Evolutionary conservation across 2,113 vertebrate species (phyloP).

Genomic region (Hirundichthys speculiger): DNA sequence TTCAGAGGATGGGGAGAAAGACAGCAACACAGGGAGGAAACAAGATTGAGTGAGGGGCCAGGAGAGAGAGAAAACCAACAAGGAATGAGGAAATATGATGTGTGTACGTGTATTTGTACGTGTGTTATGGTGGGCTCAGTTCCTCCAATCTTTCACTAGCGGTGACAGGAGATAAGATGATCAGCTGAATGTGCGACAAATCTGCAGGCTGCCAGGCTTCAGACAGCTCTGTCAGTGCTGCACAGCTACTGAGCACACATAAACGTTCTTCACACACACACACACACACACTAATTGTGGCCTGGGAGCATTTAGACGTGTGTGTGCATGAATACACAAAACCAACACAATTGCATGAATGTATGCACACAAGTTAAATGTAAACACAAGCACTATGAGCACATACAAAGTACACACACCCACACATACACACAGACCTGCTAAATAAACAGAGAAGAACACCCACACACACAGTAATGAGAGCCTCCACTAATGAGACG

Average conservation of each 20-base stretch:
- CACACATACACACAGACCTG: constrained; percentile 25
- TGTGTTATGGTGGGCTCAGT: constrained; percentile 38
- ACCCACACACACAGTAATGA: constrained; percentile 29
- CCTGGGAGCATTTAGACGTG: constrained; percentile 1
- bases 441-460: constrained; percentile 28
- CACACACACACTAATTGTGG: constrained; percentile 24
- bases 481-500: constrained; percentile 31
- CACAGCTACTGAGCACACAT: constrained; percentile 36
- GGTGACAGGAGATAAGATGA: constrained; percentile 81
- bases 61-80: constrained; percentile 15
- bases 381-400: constrained; percentile 1
- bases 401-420: constrained; percentile 10
- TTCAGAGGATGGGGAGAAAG: constrained; percentile 33
- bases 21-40: constrained; percentile 32
- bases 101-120: constrained; percentile 1
- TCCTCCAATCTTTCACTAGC: constrained; percentile 71
- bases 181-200: constrained; percentile 75
- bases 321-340: constrained; percentile 15
- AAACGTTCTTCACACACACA: constrained; percentile 9
- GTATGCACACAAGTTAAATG: constrained; percentile 6
- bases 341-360: constrained; percentile 18
- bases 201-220: constrained; percentile 72
- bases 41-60: constrained; percentile 43
- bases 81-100: constrained; percentile 11
- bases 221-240: constrained; percentile 74